These are phyloP conservation scores for Gephyroberyx darwinii DNA, from an alignment of 2,797 vertebrate genomes.

Conservation along the genomic window DNA sequence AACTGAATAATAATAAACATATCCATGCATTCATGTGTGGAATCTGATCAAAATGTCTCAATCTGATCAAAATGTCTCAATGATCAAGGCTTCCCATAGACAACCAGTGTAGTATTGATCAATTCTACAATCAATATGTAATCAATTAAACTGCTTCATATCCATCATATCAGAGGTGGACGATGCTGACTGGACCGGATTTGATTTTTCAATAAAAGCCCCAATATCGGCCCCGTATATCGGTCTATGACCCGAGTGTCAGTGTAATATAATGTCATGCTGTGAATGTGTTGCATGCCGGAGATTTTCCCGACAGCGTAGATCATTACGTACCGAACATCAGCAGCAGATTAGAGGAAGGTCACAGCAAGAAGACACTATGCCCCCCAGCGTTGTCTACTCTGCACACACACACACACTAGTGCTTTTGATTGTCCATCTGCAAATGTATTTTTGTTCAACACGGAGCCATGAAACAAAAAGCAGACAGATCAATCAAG, in stretches of 20 bases:
- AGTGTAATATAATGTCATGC: not conserved
- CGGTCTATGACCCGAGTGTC: not conserved
- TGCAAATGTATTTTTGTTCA: too few species aligned
- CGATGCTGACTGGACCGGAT: not conserved
- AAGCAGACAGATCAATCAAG: conserved; percentile 14
- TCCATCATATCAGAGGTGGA: not conserved
- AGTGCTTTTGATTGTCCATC: too few species aligned
- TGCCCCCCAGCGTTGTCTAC: not conserved
- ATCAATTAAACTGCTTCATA: not conserved
- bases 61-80: too few species aligned
- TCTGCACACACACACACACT: not conserved
- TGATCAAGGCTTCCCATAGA: too few species aligned
- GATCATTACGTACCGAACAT: conserved; percentile 38
- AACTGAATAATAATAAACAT: too few species aligned
- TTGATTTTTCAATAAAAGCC: not conserved
- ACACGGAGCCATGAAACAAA: too few species aligned
- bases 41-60: too few species aligned
- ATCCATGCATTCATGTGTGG: too few species aligned
- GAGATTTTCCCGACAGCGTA: conserved; percentile 13
- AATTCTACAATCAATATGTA: too few species aligned
- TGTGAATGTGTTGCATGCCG: not conserved
- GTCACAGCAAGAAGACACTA: conserved; percentile 34
- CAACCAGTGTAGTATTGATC: too few species aligned
- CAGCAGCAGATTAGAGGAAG: conserved; percentile 32
- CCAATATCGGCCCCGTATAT: not conserved